Evolutionary conservation across 2,888 invertebrate species (phyloP).

Genomic region (Phortica okadai): DNA sequence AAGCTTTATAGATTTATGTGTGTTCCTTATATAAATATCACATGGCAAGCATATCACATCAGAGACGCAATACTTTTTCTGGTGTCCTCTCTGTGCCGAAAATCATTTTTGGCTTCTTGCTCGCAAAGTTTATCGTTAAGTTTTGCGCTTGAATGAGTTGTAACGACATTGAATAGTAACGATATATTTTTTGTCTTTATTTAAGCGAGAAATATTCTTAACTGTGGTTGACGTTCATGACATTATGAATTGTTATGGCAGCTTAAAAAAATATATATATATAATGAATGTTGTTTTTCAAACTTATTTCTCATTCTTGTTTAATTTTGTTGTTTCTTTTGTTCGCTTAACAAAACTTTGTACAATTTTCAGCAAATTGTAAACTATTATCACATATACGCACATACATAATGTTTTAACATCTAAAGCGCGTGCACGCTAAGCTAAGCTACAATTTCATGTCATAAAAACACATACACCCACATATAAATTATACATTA

Average conservation of each 20-base stretch:
- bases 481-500: too few relatives aligned
- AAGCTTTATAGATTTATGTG: constrained; percentile 57
- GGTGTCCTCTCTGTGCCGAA: constrained; percentile 16
- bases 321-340: neutral
- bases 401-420: too few relatives aligned
- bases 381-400: too few relatives aligned
- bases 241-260: neutral
- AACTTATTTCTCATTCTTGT: neutral
- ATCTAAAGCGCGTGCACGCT: too few relatives aligned
- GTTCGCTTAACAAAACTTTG: neutral
- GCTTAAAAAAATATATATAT: neutral
- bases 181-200: neutral
- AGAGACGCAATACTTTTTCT: constrained; percentile 59
- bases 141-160: constrained; percentile 60
- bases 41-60: constrained; percentile 48
- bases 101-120: neutral
- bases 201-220: neutral
- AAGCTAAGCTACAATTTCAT: too few relatives aligned
- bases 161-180: constrained; percentile 46
- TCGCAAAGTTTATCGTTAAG: constrained; percentile 62
- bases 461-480: too few relatives aligned
- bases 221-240: neutral
- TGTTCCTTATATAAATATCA: constrained; percentile 37
- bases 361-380: too few relatives aligned
- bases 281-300: constrained; percentile 15